phyloP scores from a whole-genome alignment of 2,797 vertebrate genomes.

The Tympanoctomys barrerae region DNA sequence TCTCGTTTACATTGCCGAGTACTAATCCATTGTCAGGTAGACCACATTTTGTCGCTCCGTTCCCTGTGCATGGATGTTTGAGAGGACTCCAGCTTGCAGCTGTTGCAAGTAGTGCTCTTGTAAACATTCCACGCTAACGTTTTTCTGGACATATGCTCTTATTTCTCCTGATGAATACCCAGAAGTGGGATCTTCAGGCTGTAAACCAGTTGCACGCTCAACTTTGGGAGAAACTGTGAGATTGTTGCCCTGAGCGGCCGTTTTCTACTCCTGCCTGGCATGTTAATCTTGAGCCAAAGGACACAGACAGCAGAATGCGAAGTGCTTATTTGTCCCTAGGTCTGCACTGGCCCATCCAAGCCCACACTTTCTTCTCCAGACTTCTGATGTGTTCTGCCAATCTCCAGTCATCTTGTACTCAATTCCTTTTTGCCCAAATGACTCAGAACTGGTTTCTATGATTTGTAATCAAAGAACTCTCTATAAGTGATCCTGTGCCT shows the following conservation, averaged over 20 bases:
- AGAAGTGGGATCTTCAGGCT: background rate
- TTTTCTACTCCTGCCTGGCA: background rate
- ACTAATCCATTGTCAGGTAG: background rate
- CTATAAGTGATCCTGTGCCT: background rate
- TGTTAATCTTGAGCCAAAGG: conserved; percentile 19
- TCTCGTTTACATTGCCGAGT: background rate
- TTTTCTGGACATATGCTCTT: conserved; percentile 23
- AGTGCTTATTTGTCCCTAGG: background rate
- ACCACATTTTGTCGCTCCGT: background rate
- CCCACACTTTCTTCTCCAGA: conserved; percentile 42
- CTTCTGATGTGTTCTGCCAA: background rate
- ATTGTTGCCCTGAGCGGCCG: background rate
- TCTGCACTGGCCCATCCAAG: background rate
- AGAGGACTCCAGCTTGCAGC: conserved; percentile 26
- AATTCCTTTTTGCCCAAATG: background rate
- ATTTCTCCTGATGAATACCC: conserved; percentile 15
- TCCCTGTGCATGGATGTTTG: background rate
- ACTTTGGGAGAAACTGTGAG: background rate
- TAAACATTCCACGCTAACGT: background rate
- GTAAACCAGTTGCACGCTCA: background rate
- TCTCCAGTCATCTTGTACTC: background rate
- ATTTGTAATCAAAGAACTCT: background rate
- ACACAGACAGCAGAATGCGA: background rate
- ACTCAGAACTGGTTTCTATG: conserved; percentile 27
- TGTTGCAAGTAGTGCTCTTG: background rate